These are phyloP conservation scores for Centropristis striata DNA, from an alignment of 2,113 vertebrate species.

Conservation along the genomic window DNA sequence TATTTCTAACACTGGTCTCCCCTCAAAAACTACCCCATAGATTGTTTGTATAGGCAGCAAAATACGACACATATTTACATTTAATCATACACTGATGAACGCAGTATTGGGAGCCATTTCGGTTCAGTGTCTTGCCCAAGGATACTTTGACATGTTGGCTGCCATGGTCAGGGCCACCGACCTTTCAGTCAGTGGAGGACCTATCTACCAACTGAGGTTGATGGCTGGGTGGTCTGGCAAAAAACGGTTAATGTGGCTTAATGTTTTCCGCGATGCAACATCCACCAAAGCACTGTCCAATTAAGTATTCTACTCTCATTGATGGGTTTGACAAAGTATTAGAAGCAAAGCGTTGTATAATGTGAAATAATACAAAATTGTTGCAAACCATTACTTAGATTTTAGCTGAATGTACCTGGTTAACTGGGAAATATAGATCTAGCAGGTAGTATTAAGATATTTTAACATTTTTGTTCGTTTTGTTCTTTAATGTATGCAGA, in stretches of 20 bases:
- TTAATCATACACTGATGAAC: too few species aligned
- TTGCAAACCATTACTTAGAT: neutral
- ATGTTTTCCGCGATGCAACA: neutral
- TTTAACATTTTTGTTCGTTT: neutral
- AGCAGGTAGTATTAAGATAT: neutral
- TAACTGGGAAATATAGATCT: neutral
- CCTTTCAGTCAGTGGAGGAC: too few species aligned
- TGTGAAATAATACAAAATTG: neutral
- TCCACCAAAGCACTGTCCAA: neutral
- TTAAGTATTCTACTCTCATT: too few species aligned
- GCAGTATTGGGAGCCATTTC: too few species aligned
- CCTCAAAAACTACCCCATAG: too few species aligned
- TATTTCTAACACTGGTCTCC: too few species aligned
- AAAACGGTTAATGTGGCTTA: neutral
- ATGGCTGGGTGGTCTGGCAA: neutral
- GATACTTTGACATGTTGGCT: too few species aligned
- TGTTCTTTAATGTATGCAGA: neutral
- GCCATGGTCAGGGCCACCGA: too few species aligned
- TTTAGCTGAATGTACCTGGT: neutral
- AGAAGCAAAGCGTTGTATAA: neutral
- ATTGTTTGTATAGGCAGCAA: too few species aligned
- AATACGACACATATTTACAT: too few species aligned
- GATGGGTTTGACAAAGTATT: neutral
- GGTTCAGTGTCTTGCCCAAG: too few species aligned
- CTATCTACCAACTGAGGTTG: too few species aligned